Base-by-base conservation (phyloP, 2,888 invertebrate genomes). In the Chelonus formosanus region DNA sequence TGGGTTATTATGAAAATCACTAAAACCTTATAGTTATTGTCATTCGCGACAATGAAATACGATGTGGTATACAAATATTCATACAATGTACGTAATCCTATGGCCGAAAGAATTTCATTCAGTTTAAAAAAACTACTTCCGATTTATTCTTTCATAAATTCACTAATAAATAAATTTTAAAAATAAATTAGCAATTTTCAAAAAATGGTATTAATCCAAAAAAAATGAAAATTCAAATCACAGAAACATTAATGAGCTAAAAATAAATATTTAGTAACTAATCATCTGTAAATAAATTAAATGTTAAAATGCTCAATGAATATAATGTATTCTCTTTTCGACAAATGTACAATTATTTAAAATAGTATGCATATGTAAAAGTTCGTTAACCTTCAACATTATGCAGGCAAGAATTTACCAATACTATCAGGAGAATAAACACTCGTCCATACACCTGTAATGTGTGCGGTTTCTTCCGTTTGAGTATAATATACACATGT, bases 1-100 rank as follows among this genome's bases (percentile, higher is more conserved):
- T 20, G 48, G 48, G 48, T 5, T 7, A 8, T 10, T 31, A n/a
- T 48, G 48, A 31, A 48, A 48, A 48, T 20, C 10, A 10, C 10
- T 48, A 5, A 48, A 48, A 5, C 48, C 48, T 48, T 61, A 20
- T 59, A 48, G 52, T 55, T 61, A 61, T 54, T 61, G 61, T 69
- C 43, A 56, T 8, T 48, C 48, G 53, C 64, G 54, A 69, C 64
- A 67, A 67, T 67, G 32, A 53, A 55, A 43, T 48, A 48, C 48
- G 5, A 48, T 10, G 48, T 48, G 31, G 10, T 20, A 48, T 48
- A 48, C 48, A 48, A 48, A 48, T 20, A 20, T 20, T 20, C 20
- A 48, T 48, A 48, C 10, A 10, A 10, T 48, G 48, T 48, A 5
- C 45, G 48, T 48, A 48, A n/a, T n/a, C 48, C 5, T 48, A 48